Evolutionary conservation across 2,113 vertebrate genomes (phyloP), one percentile per base, ranked within the genome.

Genomic region (Hemicordylus capensis): DNA sequence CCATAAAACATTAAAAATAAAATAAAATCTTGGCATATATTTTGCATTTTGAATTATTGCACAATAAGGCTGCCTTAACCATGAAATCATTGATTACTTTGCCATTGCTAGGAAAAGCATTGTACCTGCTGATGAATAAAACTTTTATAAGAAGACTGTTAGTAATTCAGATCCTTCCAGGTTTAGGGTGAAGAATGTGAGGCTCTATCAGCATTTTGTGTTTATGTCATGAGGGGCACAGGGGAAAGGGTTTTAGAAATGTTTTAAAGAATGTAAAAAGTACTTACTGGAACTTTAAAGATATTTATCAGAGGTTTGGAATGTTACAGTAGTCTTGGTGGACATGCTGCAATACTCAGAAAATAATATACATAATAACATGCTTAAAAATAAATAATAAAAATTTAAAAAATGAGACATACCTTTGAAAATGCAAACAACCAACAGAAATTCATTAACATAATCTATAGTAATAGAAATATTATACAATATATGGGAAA

Each of bases 41-140:
- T n/a, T 39, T 83, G 24, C 48, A 34, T 86, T 84, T 76, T n/a
- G 88, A 31, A 89, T 89, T 90, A 85, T 75, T 87, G 61, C 34
- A 74, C 78, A 88, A 89, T 1, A 1, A 85, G 24, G 37, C 86
- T 73, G 59, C 84, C 48, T 81, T 78, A 76, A 83, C 85, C 83
- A 74, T 0, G 6, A 76, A 67, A 73, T 0, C 70, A 80, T 81
- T 84, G 54, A 87, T 85, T 80, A 15, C 42, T 93, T 87, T 48
- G 7, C 84, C 77, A 31, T 59, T 80, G 74, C 54, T 73, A 73
- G 85, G 88, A 93, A 89, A 39, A 54, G 78, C 74, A 83, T 54
- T 67, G 34, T 70, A 75, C 39, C 59, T 74, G 70, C 12, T 42
- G 78, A 76, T 22, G 88, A 82, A 88, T n/a, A 67, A 67, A 67